These are phyloP conservation scores for Rhagophthalmus giganteus DNA, from an alignment of 2,888 invertebrate species.

Conservation along the genomic window DNA sequence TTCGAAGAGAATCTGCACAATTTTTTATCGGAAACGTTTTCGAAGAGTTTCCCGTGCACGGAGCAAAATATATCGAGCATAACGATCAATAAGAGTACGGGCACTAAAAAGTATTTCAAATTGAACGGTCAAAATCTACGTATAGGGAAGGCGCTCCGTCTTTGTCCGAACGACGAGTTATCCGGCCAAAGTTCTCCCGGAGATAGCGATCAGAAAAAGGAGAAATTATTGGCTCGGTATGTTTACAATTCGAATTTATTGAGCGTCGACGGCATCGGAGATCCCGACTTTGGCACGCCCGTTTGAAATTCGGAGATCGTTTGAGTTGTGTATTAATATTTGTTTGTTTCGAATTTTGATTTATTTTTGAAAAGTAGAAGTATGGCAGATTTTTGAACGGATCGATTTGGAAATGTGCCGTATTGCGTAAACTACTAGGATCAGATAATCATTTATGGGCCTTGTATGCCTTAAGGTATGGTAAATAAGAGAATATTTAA, in stretches of 20 bases:
- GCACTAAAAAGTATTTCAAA: slow-evolving; percentile 51
- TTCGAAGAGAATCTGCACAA: slow-evolving; percentile 55
- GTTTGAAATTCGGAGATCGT: slow-evolving; percentile 54
- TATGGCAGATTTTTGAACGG: too few species aligned
- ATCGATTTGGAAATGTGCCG: too few species aligned
- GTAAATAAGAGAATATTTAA: slow-evolving; percentile 2
- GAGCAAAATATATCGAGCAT: slow-evolving; percentile 35
- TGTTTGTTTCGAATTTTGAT: neutral
- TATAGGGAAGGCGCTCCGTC: slow-evolving; percentile 52
- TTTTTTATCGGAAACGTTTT: slow-evolving; percentile 53
- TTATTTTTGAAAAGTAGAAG: too few species aligned
- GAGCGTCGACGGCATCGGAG: slow-evolving; percentile 62
- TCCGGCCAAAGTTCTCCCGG: slow-evolving; percentile 40
- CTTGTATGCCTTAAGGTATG: slow-evolving; percentile 14
- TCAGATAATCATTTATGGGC: too few species aligned
- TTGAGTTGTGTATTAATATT: slow-evolving; percentile 5
- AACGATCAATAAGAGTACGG: slow-evolving; percentile 39
- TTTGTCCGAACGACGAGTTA: slow-evolving; percentile 51
- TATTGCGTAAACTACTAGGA: too few species aligned
- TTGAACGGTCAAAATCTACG: slow-evolving; percentile 50
- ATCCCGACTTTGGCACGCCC: slow-evolving; percentile 71
- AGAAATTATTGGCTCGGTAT: slow-evolving; percentile 54
- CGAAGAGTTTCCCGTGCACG: slow-evolving; percentile 45
- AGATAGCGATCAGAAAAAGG: slow-evolving; percentile 50
- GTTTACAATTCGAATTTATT: slow-evolving; percentile 54